Evolutionary conservation across 1,140 invertebrate species (phyloP).

Genomic region (Danaus plexippus): DNA sequence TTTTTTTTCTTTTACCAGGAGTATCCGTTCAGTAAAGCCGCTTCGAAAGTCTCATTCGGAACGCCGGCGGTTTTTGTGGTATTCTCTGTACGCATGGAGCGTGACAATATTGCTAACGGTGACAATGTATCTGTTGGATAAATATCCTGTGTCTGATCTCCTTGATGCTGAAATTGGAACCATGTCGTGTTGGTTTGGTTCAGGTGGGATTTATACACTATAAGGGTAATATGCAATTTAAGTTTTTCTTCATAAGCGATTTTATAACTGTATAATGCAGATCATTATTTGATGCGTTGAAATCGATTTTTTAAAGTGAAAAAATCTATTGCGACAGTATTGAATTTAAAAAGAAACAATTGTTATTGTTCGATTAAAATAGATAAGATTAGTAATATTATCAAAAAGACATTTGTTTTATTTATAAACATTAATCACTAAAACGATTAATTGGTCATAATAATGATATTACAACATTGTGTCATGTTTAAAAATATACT

Average conservation of each 20-base stretch:
- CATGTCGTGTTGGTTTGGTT: constrained; percentile 72
- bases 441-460: too few species aligned
- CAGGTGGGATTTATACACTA: constrained; percentile 47
- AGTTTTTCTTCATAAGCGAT: too few species aligned
- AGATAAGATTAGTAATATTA: neutral
- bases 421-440: too few species aligned
- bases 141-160: constrained; percentile 52
- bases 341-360: too few species aligned
- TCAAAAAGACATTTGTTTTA: too few species aligned
- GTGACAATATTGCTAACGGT: constrained; percentile 68
- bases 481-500: neutral
- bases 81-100: constrained; percentile 76
- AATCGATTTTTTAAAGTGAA: too few species aligned
- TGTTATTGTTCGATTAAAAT: too few species aligned
- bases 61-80: constrained; percentile 70
- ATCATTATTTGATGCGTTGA: too few species aligned
- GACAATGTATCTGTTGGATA: constrained; percentile 65
- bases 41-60: constrained; percentile 62
- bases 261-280: too few species aligned
- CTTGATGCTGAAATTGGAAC: constrained; percentile 71
- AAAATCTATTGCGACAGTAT: too few species aligned
- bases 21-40: constrained; percentile 55
- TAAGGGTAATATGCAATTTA: too few species aligned
- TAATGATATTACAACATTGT: too few species aligned
- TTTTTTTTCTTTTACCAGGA: constrained; percentile 36